phyloP scores from a whole-genome alignment of 1,140 invertebrate species.

The Diorhabda sublineata region DNA sequence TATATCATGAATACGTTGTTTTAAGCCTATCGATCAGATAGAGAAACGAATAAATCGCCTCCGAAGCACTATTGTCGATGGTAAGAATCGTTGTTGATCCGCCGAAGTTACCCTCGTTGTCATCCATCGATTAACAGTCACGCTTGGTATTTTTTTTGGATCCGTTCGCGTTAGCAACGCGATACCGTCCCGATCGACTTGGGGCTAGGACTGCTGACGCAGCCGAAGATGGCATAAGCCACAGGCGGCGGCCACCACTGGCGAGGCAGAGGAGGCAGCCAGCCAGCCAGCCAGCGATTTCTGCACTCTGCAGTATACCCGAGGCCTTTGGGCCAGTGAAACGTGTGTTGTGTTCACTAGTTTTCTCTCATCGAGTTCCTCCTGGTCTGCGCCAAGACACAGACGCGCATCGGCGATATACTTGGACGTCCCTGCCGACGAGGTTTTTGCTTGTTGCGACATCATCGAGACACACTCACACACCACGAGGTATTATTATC shows the following conservation, averaged over 20 bases:
- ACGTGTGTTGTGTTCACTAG: slow-evolving; percentile 3
- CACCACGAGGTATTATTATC: slow-evolving; percentile 14
- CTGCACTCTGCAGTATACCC: slow-evolving; percentile 17
- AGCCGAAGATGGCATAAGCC: slow-evolving; percentile 12
- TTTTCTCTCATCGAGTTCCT: slow-evolving; percentile 5
- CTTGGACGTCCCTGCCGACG: slow-evolving; percentile 8
- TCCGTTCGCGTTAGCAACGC: slow-evolving; percentile 7
- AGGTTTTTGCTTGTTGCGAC: slow-evolving; percentile 8
- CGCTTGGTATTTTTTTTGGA: background rate
- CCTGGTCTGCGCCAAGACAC: slow-evolving; percentile 19
- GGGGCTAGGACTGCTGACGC: slow-evolving; percentile 4
- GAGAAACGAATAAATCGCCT: background rate
- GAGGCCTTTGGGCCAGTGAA: slow-evolving; percentile 9
- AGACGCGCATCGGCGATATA: slow-evolving; percentile 14
- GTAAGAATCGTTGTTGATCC: background rate
- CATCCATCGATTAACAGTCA: slow-evolving; percentile 13
- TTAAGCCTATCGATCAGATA: background rate
- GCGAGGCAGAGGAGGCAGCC: background rate
- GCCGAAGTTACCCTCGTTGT: background rate
- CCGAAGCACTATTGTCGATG: background rate
- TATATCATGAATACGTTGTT: background rate
- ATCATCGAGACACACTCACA: slow-evolving; percentile 6
- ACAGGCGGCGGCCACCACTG: slow-evolving; percentile 6
- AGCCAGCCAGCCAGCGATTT: slow-evolving; percentile 11
- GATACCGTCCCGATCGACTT: background rate